Base-by-base conservation (phyloP, 2,888 invertebrate genomes). In the Mechanitis messenoides region DNA sequence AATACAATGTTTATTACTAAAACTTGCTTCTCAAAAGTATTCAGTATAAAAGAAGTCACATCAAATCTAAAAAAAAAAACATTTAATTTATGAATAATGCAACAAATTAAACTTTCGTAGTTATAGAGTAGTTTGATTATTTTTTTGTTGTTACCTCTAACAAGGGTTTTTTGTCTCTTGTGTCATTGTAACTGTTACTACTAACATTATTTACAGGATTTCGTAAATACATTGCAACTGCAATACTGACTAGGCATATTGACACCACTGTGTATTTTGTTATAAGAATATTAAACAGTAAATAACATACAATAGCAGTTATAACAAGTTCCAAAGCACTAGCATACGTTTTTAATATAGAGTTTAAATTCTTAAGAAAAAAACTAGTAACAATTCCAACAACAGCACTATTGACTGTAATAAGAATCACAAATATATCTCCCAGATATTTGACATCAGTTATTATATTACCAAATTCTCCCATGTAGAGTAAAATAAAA, bases 271-370 rank as follows among this genome's bases (percentile, higher is more conserved):
- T 98, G 76, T 94, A 96, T 62, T 93, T 80, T 77, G 96, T 94
- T 70, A 98, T 95, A 3, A 95, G 92, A 81, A 97, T 97, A 69
- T 92, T 92, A 80, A 98, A 97, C 56, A 98, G 84, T 56, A 96
- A 78, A 91, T 95, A 96, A 73, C 97, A 96, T 0, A 97, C 91
- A 12, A 98, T 88, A 0, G 98, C 98, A 0, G 98, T 98, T 74
- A 98, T 95, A 59, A 97, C 91, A 45, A 98, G 85, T 79, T 98
- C 98, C 72, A 98, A 87, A 12, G 97, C 98, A 85, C 97, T 96
- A 1, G 98, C 98, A 84, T 98, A 98, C 0, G 97, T 97, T 89
- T 98, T 98, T 59, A 98, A 88, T 75, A 98, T 98, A 0, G 98
- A 98, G 83, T 98, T 98, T 73, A 98, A 91, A 73, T 95, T 96